Conservation (phyloP, 1,140 invertebrate genomes). For the Zaprionus gabonicus region DNA sequence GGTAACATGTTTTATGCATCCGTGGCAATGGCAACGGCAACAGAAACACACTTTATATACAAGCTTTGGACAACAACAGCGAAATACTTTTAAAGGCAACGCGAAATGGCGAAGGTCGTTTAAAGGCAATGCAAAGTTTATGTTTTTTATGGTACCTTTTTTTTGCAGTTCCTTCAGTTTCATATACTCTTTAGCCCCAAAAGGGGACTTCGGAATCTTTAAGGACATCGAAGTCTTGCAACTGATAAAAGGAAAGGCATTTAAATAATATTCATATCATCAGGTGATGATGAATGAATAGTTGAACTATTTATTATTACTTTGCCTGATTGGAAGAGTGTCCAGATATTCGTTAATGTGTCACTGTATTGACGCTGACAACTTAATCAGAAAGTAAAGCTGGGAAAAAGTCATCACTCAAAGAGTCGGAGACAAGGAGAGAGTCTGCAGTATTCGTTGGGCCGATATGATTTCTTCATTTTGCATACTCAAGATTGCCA, state of each 20-base stretch:
- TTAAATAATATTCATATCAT: not conserved
- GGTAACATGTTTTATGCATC: constrained; percentile 82
- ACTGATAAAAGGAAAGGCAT: not conserved
- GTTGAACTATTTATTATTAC: no score
- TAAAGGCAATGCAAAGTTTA: constrained; percentile 65
- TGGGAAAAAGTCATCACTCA: constrained; percentile 3
- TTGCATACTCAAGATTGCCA: constrained; percentile 38
- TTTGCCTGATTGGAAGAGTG: not conserved
- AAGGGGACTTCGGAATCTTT: not conserved
- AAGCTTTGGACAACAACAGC: constrained; percentile 56
- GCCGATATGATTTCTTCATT: constrained; percentile 6
- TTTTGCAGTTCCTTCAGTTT: constrained; percentile 37
- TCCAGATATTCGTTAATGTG: not conserved
- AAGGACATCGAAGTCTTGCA: not conserved
- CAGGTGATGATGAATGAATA: no score
- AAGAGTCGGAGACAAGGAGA: not conserved
- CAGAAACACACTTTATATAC: constrained; percentile 48
- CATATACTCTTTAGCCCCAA: constrained; percentile 14
- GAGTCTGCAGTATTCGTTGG: constrained; percentile 22
- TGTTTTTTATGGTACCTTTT: constrained; percentile 49
- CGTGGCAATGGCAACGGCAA: constrained; percentile 55
- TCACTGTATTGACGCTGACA: not conserved
- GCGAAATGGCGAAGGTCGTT: constrained; percentile 75
- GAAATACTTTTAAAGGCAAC: constrained; percentile 77
- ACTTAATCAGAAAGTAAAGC: constrained; percentile 1